Evolutionary conservation across 1,140 invertebrate species (phyloP).

Genomic region (Drosophila rufa): DNA sequence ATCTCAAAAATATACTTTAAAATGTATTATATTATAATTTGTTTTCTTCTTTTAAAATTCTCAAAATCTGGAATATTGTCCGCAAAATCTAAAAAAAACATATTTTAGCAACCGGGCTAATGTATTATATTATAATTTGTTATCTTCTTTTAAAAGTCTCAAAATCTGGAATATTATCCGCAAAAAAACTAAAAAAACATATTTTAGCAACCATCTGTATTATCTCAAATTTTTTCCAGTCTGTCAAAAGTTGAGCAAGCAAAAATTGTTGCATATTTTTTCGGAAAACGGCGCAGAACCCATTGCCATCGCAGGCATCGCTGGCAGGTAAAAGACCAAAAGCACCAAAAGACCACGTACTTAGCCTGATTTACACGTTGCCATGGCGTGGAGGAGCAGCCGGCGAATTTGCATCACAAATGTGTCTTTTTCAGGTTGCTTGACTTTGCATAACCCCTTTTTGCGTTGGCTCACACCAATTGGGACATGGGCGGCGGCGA

Average conservation of each 20-base stretch:
- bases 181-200: background rate
- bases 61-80: accelerated
- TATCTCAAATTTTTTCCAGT: background rate
- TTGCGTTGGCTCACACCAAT: constrained; percentile 35
- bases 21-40: too few species aligned
- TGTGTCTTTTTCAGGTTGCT: constrained; percentile 84
- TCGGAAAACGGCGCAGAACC: constrained; percentile 8
- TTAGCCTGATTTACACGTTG: constrained; percentile 82
- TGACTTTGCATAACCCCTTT: constrained; percentile 83
- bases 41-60: too few species aligned
- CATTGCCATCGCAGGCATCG: constrained; percentile 2
- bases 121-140: too few species aligned
- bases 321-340: constrained; percentile 77
- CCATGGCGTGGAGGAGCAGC: constrained; percentile 50
- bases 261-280: constrained; percentile 82
- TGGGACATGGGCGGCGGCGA: constrained; percentile 1
- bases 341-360: constrained; percentile 81
- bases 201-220: too few species aligned
- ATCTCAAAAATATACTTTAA: too few species aligned
- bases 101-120: too few species aligned
- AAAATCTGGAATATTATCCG: accelerated
- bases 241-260: constrained; percentile 56
- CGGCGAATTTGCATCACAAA: constrained; percentile 80
- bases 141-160: too few species aligned
- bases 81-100: background rate